Conservation (phyloP, 2,113 vertebrate species). For the Upupa epops region DNA sequence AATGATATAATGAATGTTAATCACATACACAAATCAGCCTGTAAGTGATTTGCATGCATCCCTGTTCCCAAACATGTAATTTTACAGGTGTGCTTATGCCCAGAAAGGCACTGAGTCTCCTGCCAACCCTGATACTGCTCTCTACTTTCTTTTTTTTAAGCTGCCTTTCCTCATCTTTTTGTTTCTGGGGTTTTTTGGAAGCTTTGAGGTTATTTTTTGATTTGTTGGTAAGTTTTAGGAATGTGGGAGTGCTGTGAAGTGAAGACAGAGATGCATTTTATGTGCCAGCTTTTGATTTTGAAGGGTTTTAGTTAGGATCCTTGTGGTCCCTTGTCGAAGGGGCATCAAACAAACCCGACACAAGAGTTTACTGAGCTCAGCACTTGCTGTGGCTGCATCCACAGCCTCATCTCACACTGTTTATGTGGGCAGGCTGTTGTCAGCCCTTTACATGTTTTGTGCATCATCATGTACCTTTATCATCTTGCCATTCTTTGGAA, state of each 20-base stretch:
- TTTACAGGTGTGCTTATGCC: background rate
- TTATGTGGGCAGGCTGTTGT: background rate
- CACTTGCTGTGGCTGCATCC: background rate
- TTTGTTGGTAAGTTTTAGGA: fast-evolving
- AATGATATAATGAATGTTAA: background rate
- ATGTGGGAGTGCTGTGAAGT: background rate
- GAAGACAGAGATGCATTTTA: background rate
- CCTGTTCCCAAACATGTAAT: background rate
- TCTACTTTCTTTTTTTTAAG: no score
- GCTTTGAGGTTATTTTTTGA: background rate
- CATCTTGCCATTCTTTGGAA: conserved; percentile 30
- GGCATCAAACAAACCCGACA: background rate
- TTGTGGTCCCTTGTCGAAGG: background rate
- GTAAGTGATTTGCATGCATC: background rate
- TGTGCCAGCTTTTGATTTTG: background rate
- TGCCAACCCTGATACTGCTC: background rate
- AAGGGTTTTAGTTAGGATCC: background rate
- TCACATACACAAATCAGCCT: background rate
- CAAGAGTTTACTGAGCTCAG: background rate
- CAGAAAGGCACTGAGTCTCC: background rate
- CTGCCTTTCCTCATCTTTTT: background rate
- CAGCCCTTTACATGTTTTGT: background rate
- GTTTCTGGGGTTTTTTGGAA: background rate
- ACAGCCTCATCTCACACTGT: background rate
- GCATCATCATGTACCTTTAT: background rate